Conservation (phyloP, 1,140 invertebrate species). For the Proales similis region DNA sequence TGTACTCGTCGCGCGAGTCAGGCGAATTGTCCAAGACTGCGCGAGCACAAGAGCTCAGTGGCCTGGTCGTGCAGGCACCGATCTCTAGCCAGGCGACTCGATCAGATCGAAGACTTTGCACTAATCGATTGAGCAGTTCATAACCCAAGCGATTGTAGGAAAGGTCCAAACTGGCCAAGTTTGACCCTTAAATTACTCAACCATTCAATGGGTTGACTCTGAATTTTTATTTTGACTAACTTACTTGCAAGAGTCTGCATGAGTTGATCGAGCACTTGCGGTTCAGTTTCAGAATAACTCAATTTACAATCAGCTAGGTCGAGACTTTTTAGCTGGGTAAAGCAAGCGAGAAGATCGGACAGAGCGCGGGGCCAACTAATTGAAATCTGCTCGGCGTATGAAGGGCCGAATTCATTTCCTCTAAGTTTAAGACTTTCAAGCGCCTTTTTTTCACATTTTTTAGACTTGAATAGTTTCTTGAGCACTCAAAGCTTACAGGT, state of each 20-base stretch:
- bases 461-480: background rate
- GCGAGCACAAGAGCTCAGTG: background rate
- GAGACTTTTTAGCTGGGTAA: conserved; percentile 6
- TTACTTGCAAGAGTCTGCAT: conserved; percentile 1
- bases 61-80: background rate
- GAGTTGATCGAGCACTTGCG: background rate
- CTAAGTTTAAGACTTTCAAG: conserved; percentile 12
- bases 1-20: background rate
- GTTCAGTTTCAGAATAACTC: background rate
- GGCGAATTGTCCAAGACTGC: background rate
- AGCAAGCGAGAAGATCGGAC: background rate
- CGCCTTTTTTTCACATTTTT: background rate
- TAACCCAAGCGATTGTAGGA: conserved; percentile 20
- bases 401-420: conserved; percentile 1
- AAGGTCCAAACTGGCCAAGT: background rate
- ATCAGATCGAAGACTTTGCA: conserved; percentile 11
- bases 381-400: background rate
- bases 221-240: background rate
- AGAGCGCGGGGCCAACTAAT: conserved; percentile 12
- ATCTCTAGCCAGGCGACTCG: too few relatives aligned
- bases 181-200: background rate
- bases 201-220: background rate
- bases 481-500: background rate
- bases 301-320: conserved; percentile 22
- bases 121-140: background rate